Conservation (phyloP, 2,797 vertebrate species). For the Cuculus canorus region DNA sequence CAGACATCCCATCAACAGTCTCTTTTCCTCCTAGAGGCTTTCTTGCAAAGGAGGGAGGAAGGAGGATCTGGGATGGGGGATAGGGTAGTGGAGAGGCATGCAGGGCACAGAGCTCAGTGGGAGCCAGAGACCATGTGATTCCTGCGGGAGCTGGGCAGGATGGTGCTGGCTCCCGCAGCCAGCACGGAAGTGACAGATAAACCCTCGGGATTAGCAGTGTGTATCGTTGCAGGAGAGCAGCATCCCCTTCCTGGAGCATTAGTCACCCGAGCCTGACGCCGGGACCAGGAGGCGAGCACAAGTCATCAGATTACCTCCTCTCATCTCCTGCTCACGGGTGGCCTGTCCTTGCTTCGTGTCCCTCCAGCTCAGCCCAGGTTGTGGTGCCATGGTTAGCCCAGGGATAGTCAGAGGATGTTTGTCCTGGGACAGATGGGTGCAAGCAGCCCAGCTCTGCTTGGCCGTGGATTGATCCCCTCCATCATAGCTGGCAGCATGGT, state of each 20-base stretch:
- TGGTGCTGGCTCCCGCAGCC: not conserved
- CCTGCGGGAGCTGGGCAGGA: not conserved
- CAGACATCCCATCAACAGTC: not conserved
- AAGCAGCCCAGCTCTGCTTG: not conserved
- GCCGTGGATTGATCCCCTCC: fast-evolving
- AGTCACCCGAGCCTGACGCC: constrained; percentile 16
- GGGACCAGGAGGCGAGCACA: not conserved
- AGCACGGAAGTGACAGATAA: constrained; percentile 1
- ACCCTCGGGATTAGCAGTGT: constrained; percentile 40
- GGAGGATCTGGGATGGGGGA: not conserved
- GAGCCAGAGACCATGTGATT: fast-evolving
- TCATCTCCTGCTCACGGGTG: not conserved
- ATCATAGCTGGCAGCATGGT: fast-evolving
- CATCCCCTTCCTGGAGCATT: constrained; percentile 29
- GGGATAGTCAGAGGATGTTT: fast-evolving
- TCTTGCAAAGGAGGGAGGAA: not conserved
- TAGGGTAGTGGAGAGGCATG: not conserved
- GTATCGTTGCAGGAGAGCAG: not conserved
- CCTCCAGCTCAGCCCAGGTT: not conserved
- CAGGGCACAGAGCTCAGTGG: not conserved
- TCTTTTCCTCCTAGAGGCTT: not conserved
- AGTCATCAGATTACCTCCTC: not conserved
- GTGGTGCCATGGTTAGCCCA: fast-evolving
- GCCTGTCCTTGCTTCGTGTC: not conserved
- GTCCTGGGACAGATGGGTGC: not conserved